These are phyloP conservation scores for Leptopilina clavipes DNA, from an alignment of 1,140 invertebrate species.

Conservation along the genomic window DNA sequence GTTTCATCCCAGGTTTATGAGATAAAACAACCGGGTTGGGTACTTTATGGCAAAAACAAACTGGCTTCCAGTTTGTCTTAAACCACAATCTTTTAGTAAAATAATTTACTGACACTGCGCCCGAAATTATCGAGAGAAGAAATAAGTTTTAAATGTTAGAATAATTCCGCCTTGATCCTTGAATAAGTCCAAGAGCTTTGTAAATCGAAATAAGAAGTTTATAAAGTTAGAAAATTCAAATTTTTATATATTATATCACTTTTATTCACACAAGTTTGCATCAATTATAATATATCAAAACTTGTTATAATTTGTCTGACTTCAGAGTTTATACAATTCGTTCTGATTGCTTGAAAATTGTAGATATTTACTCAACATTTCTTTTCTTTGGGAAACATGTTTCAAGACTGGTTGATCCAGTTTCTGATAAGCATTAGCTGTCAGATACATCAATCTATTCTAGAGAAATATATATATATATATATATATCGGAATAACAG, in stretches of 20 bases:
- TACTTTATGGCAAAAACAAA: background rate
- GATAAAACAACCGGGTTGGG: conserved; percentile 10
- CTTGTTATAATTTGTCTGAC: background rate
- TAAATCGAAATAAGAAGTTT: no score
- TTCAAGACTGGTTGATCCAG: conserved; percentile 12
- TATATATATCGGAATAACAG: background rate
- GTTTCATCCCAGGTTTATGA: background rate
- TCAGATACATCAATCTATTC: conserved; percentile 1
- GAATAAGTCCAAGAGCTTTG: no score
- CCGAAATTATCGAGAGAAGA: no score
- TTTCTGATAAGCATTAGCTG: conserved; percentile 14
- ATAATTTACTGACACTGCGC: background rate
- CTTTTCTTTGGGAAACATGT: background rate
- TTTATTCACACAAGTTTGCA: background rate
- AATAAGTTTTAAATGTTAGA: no score
- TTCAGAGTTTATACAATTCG: conserved; percentile 8
- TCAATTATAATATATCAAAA: background rate
- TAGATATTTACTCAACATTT: conserved; percentile 2
- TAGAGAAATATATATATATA: background rate
- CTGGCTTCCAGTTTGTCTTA: background rate
- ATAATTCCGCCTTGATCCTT: no score
- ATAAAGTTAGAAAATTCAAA: no score
- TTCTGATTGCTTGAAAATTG: conserved; percentile 16
- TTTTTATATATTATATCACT: no score
- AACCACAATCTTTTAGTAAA: background rate